Percentiles rank a stretch among this genome's conserved stretches.
These are phyloP conservation scores for Phrynocephalus forsythii DNA, from an alignment of 2,797 vertebrate genomes.

Conservation along the genomic window DNA sequence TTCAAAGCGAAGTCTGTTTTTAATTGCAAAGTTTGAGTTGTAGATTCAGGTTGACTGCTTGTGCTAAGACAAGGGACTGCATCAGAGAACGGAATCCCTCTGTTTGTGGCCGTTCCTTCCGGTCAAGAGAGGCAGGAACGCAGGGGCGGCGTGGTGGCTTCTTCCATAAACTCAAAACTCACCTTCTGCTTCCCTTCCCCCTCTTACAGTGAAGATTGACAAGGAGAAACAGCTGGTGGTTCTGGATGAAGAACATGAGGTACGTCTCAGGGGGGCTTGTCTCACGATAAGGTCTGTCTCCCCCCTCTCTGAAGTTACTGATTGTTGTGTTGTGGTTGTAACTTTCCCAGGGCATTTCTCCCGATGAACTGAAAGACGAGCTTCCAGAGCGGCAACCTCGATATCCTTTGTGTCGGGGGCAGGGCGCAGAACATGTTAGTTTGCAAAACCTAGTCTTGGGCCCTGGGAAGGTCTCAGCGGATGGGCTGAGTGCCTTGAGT, in stretches of 20 bases:
- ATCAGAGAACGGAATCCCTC: too few relatives aligned
- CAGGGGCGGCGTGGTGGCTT: too few relatives aligned
- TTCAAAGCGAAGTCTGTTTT: too few relatives aligned
- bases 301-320: not conserved
- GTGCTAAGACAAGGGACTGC: not conserved
- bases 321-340: constrained; percentile 9
- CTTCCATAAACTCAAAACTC: constrained; percentile 24
- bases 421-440: constrained; percentile 18
- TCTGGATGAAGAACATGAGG: constrained; percentile 93
- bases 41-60: not conserved
- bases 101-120: not conserved
- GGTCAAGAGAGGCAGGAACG: not conserved
- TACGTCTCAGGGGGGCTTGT: constrained; percentile 73
- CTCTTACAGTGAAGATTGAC: constrained; percentile 92
- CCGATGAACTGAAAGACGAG: constrained; percentile 90
- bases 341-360: constrained; percentile 87
- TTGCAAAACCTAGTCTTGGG: not conserved
- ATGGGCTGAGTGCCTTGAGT: too few relatives aligned
- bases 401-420: constrained; percentile 86
- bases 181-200: constrained; percentile 53
- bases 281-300: too few relatives aligned
- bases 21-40: too few relatives aligned
- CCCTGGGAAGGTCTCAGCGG: not conserved
- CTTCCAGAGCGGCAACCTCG: constrained; percentile 93
- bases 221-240: constrained; percentile 90